These are phyloP conservation scores for Neelides sp. DNA, from an alignment of 1,140 invertebrate genomes.

Conservation along the genomic window DNA sequence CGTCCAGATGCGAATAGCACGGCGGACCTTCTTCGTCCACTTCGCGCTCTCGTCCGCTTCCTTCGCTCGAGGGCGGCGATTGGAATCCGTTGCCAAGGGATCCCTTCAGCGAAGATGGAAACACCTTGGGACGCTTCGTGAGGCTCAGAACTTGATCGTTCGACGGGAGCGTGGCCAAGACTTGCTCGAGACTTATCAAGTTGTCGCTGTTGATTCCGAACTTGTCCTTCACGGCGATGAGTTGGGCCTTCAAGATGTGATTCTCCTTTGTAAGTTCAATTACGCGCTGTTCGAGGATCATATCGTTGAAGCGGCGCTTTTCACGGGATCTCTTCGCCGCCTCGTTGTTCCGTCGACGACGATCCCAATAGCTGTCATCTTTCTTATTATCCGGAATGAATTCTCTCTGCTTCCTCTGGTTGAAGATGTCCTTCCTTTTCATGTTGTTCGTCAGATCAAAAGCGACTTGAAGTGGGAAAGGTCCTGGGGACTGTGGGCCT, in stretches of 20 bases:
- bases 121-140: conserved; percentile 62
- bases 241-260: conserved; percentile 77
- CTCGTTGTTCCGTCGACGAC: conserved; percentile 86
- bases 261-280: conserved; percentile 90
- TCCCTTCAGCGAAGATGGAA: conserved; percentile 2
- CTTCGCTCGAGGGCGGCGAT: conserved; percentile 5
- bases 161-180: conserved; percentile 64
- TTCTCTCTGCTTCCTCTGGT: conserved; percentile 81
- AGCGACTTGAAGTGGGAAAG: conserved; percentile 23
- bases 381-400: conserved; percentile 95
- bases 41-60: not conserved
- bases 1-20: conserved; percentile 14
- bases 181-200: conserved; percentile 72
- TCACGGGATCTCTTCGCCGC: conserved; percentile 87
- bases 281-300: conserved; percentile 87
- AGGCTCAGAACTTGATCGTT: conserved; percentile 68
- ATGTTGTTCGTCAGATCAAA: conserved; percentile 30
- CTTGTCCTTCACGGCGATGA: conserved; percentile 83
- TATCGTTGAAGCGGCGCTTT: conserved; percentile 89
- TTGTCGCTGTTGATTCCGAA: conserved; percentile 78
- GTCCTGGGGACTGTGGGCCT: conserved; percentile 4
- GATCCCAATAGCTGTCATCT: conserved; percentile 94
- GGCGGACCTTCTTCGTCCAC: conserved; percentile 14
- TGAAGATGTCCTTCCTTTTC: conserved; percentile 58
- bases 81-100: not conserved